phyloP scores from a whole-genome alignment of 2,113 vertebrate genomes.

The Zosterops lateralis region DNA sequence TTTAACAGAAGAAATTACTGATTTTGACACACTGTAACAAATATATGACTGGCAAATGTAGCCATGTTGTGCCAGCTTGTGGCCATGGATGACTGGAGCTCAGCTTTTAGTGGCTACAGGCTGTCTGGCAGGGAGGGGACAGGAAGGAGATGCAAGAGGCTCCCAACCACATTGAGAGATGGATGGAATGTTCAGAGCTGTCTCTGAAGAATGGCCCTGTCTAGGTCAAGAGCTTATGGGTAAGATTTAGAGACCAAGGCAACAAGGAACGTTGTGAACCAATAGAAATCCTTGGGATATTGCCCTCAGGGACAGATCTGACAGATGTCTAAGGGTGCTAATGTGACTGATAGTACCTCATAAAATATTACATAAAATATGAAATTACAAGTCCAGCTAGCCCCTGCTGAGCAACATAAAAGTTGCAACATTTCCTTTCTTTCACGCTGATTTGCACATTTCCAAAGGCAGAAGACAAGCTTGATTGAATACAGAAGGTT shows the following conservation, averaged over 20 bases:
- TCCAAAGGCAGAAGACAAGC: background rate
- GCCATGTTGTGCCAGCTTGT: background rate
- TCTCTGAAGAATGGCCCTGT: background rate
- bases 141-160: background rate
- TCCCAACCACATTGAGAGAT: no score
- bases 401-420: background rate
- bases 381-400: background rate
- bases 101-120: background rate
- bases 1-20: background rate
- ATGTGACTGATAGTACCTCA: background rate
- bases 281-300: background rate
- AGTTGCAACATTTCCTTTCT: background rate
- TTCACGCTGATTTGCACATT: background rate
- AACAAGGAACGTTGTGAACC: background rate
- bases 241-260: background rate
- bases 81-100: fast-evolving
- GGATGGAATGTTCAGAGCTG: background rate
- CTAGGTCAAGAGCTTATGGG: background rate
- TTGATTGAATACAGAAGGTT: background rate
- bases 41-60: background rate
- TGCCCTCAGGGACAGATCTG: background rate
- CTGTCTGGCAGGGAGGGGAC: background rate
- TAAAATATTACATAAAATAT: background rate
- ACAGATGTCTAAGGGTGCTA: fast-evolving
- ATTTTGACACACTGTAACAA: background rate